A percentile compares a stretch with the other conserved stretches of the same genome.
These are phyloP conservation scores for Cylas formicarius DNA, from an alignment of 1,140 invertebrate genomes.

Conservation along the genomic window DNA sequence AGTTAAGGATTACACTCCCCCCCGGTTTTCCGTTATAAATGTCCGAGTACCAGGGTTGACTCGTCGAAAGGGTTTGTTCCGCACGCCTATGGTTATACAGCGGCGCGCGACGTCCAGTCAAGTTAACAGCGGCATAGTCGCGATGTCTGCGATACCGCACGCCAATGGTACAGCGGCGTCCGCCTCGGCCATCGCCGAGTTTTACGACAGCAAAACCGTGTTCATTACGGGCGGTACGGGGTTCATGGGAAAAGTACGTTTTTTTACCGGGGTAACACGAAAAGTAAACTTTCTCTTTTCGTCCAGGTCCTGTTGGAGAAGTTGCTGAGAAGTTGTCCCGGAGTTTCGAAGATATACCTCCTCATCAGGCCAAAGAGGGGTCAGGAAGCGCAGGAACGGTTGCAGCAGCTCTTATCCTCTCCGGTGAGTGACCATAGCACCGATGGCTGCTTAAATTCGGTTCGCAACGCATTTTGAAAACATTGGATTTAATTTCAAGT, in stretches of 20 bases:
- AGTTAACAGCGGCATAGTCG: slow-evolving; percentile 3
- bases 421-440: slow-evolving; percentile 46
- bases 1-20: neutral
- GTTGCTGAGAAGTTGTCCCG: slow-evolving; percentile 60
- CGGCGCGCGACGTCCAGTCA: slow-evolving; percentile 6
- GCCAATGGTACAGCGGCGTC: neutral
- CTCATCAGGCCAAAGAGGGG: slow-evolving; percentile 59
- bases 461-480: too few relatives aligned
- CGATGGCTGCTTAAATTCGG: too few relatives aligned
- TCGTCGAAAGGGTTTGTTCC: neutral
- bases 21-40: neutral
- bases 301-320: slow-evolving; percentile 59
- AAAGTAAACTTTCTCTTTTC: slow-evolving; percentile 51
- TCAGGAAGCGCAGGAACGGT: slow-evolving; percentile 44
- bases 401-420: slow-evolving; percentile 49
- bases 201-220: slow-evolving; percentile 37
- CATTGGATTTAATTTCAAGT: too few relatives aligned
- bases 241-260: slow-evolving; percentile 48
- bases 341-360: slow-evolving; percentile 56
- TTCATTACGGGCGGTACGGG: slow-evolving; percentile 40
- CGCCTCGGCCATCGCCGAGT: slow-evolving; percentile 28
- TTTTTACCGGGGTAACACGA: slow-evolving; percentile 47
- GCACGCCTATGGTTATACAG: slow-evolving; percentile 20
- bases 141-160: slow-evolving; percentile 7
- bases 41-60: neutral